Conservation (phyloP, 2,113 vertebrate genomes). For the Halichoerus grypus region DNA sequence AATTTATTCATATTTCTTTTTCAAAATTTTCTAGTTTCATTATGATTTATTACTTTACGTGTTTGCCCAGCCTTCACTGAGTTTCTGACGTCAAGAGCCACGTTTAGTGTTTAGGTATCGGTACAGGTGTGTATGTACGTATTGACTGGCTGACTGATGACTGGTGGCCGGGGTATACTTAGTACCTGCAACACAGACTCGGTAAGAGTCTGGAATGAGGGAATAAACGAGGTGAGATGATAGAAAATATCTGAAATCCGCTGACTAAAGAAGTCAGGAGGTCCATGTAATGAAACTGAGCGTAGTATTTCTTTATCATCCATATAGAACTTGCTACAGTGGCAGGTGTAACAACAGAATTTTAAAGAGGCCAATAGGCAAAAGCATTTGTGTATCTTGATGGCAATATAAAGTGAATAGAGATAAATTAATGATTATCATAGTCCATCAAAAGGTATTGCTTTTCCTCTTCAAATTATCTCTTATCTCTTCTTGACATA, state of each 20-base stretch:
- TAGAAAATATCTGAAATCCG: background rate
- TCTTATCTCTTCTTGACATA: slow-evolving; percentile 7
- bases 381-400: background rate
- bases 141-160: background rate
- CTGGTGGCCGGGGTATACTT: background rate
- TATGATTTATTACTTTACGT: background rate
- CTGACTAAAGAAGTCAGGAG: background rate
- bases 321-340: background rate
- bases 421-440: background rate
- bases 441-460: background rate
- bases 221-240: background rate
- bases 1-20: background rate
- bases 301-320: background rate
- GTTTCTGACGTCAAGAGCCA: background rate
- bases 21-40: background rate
- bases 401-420: background rate
- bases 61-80: background rate
- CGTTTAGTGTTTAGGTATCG: background rate
- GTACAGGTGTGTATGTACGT: background rate
- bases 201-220: background rate
- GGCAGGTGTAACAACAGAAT: background rate
- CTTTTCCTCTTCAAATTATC: slow-evolving; percentile 10
- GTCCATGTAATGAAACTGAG: background rate
- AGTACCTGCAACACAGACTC: background rate
- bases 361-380: background rate